Percentiles rank a stretch among this genome's conserved stretches.
phyloP scores from a whole-genome alignment of 2,888 invertebrate genomes.

The Drosophila kuntzei region DNA sequence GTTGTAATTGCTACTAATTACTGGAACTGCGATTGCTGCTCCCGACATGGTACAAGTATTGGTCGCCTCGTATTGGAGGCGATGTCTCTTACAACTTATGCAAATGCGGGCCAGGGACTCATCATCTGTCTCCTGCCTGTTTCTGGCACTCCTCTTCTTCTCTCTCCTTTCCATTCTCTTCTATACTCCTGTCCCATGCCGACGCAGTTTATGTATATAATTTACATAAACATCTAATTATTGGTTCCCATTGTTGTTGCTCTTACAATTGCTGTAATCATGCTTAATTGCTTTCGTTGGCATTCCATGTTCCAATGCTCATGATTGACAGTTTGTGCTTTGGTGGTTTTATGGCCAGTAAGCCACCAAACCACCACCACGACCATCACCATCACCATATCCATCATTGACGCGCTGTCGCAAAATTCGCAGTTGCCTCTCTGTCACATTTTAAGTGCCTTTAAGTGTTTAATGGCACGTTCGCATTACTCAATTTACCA shows the following conservation, averaged over 20 bases:
- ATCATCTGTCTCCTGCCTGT: constrained; percentile 51
- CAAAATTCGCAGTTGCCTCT: constrained; percentile 8
- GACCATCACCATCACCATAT: constrained; percentile 10
- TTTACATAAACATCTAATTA: constrained; percentile 80
- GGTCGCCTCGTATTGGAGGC: constrained; percentile 3
- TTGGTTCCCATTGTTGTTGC: constrained; percentile 55
- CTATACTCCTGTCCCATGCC: neutral
- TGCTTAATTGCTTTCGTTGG: constrained; percentile 78
- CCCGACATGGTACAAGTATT: neutral
- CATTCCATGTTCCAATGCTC: constrained; percentile 69
- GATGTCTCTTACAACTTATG: constrained; percentile 49
- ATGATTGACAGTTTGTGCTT: constrained; percentile 79
- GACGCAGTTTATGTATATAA: constrained; percentile 58
- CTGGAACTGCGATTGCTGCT: constrained; percentile 63
- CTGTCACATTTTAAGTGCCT: constrained; percentile 57
- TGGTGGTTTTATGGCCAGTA: constrained; percentile 66
- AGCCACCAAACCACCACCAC: constrained; percentile 50
- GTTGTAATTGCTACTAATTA: constrained; percentile 77
- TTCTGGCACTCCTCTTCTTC: constrained; percentile 22
- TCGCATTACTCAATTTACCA: constrained; percentile 69
- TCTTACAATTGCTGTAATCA: constrained; percentile 71
- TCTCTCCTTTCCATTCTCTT: constrained; percentile 37
- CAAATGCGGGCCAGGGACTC: constrained; percentile 54
- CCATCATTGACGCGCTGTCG: constrained; percentile 8
- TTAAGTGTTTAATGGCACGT: constrained; percentile 78